Conservation (phyloP, 2,113 vertebrate species). For the Ancistrus triradiatus region DNA sequence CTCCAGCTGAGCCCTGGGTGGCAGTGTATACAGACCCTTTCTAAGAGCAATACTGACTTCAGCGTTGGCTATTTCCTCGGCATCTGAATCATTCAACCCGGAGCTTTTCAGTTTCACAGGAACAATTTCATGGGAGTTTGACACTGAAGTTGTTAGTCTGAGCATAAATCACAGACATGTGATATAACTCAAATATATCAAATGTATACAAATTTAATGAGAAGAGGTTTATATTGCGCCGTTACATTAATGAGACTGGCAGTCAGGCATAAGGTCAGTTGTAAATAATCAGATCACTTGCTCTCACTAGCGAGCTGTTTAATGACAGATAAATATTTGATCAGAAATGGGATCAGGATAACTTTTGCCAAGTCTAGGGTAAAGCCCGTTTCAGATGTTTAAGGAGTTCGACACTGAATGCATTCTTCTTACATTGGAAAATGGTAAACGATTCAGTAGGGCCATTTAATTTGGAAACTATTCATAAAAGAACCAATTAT, state of each 20-base stretch:
- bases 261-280: constrained; percentile 9
- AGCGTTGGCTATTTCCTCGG: constrained; percentile 8
- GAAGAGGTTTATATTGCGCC: background rate
- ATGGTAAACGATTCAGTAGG: constrained; percentile 3
- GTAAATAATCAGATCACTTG: constrained; percentile 20
- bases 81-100: constrained; percentile 10
- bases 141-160: no score
- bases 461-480: constrained; percentile 4
- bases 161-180: constrained; percentile 17
- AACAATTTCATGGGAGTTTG: no score
- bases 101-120: no score
- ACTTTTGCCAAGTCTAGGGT: constrained; percentile 33
- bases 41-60: constrained; percentile 2
- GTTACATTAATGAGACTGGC: constrained; percentile 3
- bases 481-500: constrained; percentile 16
- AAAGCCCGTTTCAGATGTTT: constrained; percentile 42
- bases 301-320: constrained; percentile 20
- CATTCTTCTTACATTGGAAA: constrained; percentile 36
- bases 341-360: constrained; percentile 39
- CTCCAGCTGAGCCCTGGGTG: constrained; percentile 30
- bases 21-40: constrained; percentile 23
- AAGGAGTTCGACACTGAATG: constrained; percentile 36
- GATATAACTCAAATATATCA: no score
- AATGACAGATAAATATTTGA: constrained; percentile 43
- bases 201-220: no score